Evolutionary conservation across 2,888 invertebrate genomes (phyloP).

Genomic region (Epistrophe eligans): DNA sequence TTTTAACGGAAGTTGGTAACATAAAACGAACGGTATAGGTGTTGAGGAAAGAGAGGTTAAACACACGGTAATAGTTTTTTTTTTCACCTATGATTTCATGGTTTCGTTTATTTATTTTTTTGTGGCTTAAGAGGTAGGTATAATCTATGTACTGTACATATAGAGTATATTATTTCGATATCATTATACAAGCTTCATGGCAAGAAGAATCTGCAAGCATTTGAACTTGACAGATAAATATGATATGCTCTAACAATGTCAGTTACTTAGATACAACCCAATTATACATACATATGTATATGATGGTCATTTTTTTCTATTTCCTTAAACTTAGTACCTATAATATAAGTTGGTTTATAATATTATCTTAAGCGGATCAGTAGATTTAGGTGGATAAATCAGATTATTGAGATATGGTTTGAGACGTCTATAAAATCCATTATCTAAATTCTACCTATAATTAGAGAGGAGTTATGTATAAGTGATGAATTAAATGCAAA

Average conservation of each 20-base stretch:
- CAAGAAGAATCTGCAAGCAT: constrained; percentile 35
- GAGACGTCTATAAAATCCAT: no score
- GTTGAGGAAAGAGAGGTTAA: constrained; percentile 26
- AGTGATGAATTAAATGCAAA: no score
- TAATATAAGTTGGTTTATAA: no score
- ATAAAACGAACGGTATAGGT: constrained; percentile 62
- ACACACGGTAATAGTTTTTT: constrained; percentile 40
- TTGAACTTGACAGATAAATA: constrained; percentile 56
- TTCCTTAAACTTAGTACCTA: not conserved
- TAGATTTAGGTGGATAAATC: no score
- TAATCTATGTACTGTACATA: no score
- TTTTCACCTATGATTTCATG: constrained; percentile 33
- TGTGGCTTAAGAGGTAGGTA: constrained; percentile 21
- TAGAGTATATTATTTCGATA: not conserved
- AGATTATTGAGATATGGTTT: no score
- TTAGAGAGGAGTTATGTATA: no score
- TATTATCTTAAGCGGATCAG: no score
- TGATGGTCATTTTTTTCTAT: constrained; percentile 19
- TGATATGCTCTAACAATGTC: constrained; percentile 30
- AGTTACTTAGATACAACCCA: not conserved
- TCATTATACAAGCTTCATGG: not conserved
- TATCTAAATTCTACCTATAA: no score
- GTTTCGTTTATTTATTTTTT: not conserved
- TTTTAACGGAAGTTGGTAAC: constrained; percentile 68
- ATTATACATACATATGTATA: not conserved